Base-by-base conservation (phyloP, 2,797 vertebrate genomes). In the Austrolebias charrua region DNA sequence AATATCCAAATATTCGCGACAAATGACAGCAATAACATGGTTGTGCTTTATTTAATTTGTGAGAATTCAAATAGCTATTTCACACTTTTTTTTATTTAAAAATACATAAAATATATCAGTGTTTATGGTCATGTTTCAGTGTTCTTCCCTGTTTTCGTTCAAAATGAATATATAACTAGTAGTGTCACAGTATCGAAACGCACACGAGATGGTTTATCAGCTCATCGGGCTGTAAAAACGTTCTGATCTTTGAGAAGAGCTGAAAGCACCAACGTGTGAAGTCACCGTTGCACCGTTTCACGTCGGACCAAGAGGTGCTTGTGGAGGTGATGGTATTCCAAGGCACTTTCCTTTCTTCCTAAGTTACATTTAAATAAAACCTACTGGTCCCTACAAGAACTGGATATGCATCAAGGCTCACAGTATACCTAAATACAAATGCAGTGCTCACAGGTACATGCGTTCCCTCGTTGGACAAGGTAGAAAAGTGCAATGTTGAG, bases 401-500 rank as follows among this genome's bases (percentile, higher is more conserved):
- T 85, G 84, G 66, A 87, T 80, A 82, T 83, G 85, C 86, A 86
- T 89, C 83, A 87, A 89, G 89, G 84, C 84, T 81, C 81, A 85
- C 75, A 58, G 79, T 65, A 80, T 80, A 85, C 84, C 89, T 80
- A 89, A 84, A 91, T 89, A 88, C 85, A 84, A 86, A 90, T 82
- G 77, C 80, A 86, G 88, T 86, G 84, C 85, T 82, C 75, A 90
- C 83, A 86, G 88, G 86, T 84, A 61, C 89, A 88, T 90, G 89
- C 86, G 53, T 81, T 85, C 75, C 71, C 63, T 86, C 80, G 74
- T 79, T 80, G 79, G 84, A 88, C 81, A 85, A 89, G 83, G 83
- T 91, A 91, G 85, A 91, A 92, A 90, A 90, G 90, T 91, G 89
- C 90, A 91, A 88, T 84, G 85, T 89, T 66, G 81, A 89, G 86